phyloP scores from a whole-genome alignment of 2,113 vertebrate genomes.

The Leptocoma aspasia region DNA sequence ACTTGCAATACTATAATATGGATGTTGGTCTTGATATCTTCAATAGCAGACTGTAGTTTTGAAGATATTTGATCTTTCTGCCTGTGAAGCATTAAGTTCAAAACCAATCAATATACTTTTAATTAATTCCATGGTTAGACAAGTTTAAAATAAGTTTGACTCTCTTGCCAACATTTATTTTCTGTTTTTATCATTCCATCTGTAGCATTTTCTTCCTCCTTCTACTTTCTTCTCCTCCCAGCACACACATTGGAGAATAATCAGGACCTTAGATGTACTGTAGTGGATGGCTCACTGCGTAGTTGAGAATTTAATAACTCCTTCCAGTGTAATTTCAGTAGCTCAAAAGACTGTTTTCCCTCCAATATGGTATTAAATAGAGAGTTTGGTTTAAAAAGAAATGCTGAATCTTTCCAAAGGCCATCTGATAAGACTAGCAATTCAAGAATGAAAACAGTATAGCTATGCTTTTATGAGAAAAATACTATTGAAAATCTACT shows the following conservation, averaged over 20 bases:
- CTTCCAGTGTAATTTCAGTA: slow-evolving; percentile 5
- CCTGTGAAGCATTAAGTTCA: background rate
- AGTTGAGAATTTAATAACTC: background rate
- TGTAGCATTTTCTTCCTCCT: background rate
- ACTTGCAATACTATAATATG: background rate
- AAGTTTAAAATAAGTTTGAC: background rate
- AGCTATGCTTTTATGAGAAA: background rate
- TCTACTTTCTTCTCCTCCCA: background rate
- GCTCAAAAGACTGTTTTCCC: background rate
- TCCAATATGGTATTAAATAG: background rate
- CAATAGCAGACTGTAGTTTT: background rate
- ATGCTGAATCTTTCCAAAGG: slow-evolving; percentile 30
- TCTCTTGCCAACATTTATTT: background rate
- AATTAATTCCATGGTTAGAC: background rate
- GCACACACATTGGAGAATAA: background rate
- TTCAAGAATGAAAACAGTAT: background rate
- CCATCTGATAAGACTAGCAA: background rate
- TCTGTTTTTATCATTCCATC: background rate
- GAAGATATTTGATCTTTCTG: background rate
- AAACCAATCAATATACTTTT: background rate
- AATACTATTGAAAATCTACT: background rate
- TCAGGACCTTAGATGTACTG: background rate
- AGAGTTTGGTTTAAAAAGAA: slow-evolving; percentile 30
- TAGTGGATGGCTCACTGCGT: background rate
- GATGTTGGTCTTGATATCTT: background rate